phyloP scores from a whole-genome alignment of 1,140 invertebrate species.

The Pectinophora gossypiella region DNA sequence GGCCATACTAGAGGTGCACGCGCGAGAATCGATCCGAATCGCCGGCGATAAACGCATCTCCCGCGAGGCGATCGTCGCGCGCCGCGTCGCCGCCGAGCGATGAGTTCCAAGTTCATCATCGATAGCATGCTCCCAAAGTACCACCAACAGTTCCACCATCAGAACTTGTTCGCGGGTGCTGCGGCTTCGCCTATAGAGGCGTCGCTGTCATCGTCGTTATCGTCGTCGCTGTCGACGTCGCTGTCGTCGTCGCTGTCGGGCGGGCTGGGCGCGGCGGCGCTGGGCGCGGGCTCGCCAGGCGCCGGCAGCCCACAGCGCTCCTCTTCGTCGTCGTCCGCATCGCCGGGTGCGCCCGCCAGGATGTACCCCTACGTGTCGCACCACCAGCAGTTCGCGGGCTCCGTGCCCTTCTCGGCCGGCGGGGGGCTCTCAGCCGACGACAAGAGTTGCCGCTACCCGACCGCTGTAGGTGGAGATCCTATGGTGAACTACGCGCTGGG shows the following conservation, averaged over 20 bases:
- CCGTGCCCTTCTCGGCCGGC: constrained; percentile 71
- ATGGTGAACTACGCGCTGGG: constrained; percentile 88
- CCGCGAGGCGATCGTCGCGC: constrained; percentile 71
- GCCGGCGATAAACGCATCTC: constrained; percentile 71
- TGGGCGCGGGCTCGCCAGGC: constrained; percentile 64
- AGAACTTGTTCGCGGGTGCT: constrained; percentile 76
- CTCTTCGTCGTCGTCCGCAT: constrained; percentile 62
- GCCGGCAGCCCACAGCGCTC: constrained; percentile 76
- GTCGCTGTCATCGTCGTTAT: constrained; percentile 81
- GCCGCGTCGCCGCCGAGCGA: constrained; percentile 79
- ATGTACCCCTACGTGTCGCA: constrained; percentile 83
- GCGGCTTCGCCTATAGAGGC: constrained; percentile 66
- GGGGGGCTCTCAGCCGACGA: constrained; percentile 78
- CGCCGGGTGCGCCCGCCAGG: constrained; percentile 76
- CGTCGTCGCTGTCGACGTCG: constrained; percentile 78
- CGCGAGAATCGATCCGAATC: constrained; percentile 71
- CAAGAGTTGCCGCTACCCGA: constrained; percentile 86
- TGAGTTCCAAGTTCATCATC: constrained; percentile 97
- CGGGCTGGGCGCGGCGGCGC: constrained; percentile 69
- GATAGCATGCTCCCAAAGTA: constrained; percentile 98
- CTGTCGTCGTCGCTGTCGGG: constrained; percentile 80
- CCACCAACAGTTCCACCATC: constrained; percentile 77
- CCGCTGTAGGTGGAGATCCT: constrained; percentile 81
- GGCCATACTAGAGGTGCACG: constrained; percentile 74
- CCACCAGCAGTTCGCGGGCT: constrained; percentile 75